phyloP scores from a whole-genome alignment of 2,113 vertebrate genomes.

The Microcebus tavaratra region DNA sequence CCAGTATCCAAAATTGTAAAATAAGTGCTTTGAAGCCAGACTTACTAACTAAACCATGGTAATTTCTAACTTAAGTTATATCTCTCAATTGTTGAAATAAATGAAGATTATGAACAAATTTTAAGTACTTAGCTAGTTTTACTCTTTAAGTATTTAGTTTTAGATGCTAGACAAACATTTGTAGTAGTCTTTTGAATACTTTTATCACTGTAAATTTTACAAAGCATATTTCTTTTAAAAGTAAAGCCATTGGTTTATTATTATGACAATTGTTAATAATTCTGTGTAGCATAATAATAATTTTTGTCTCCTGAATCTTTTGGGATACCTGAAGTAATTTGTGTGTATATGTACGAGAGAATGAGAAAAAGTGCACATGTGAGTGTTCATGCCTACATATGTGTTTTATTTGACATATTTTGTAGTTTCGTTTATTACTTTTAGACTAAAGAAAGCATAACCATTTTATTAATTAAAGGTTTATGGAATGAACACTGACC shows the following conservation, averaged over 20 bases:
- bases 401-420: conserved; percentile 23
- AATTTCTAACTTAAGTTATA: conserved; percentile 32
- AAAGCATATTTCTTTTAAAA: conserved; percentile 38
- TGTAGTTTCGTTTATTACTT: conserved; percentile 5
- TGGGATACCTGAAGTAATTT: neutral
- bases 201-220: neutral
- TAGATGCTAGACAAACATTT: neutral
- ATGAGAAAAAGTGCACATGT: rapidly evolving
- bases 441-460: neutral
- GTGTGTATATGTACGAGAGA: neutral
- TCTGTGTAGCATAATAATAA: neutral
- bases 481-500: conserved; percentile 30
- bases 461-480: conserved; percentile 36
- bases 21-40: conserved; percentile 19
- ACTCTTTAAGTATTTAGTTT: conserved; percentile 16
- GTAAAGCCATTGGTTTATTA: conserved; percentile 1
- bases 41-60: conserved; percentile 30
- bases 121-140: conserved; percentile 52
- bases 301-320: conserved; percentile 13
- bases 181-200: neutral
- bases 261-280: conserved; percentile 4
- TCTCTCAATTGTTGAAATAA: conserved; percentile 42
- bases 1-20: conserved; percentile 50
- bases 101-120: neutral
- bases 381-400: rapidly evolving